Evolutionary conservation across 2,888 invertebrate species (phyloP).

Genomic region (Hipparchia semele): DNA sequence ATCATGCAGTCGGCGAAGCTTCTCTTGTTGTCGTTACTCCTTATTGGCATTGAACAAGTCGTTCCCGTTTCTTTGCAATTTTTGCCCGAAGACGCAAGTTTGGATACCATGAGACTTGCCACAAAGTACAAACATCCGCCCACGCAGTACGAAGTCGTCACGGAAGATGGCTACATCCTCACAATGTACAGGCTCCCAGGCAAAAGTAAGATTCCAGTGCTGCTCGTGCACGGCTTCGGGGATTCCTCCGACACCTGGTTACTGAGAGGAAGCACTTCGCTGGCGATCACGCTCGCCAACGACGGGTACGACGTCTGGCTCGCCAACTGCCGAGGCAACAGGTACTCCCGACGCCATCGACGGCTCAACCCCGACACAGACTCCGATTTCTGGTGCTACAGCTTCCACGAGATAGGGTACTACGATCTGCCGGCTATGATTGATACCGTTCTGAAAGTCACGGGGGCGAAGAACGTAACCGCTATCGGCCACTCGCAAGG

Average conservation of each 20-base stretch:
- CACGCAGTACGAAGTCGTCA: slow-evolving; percentile 43
- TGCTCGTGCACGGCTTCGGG: slow-evolving; percentile 48
- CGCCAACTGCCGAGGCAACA: slow-evolving; percentile 80
- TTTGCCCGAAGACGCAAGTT: background rate
- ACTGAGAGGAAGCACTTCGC: slow-evolving; percentile 46
- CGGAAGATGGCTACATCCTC: slow-evolving; percentile 53
- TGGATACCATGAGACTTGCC: slow-evolving; percentile 42
- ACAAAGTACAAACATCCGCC: slow-evolving; percentile 42
- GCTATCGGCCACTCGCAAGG: slow-evolving; percentile 57
- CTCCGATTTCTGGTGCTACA: slow-evolving; percentile 73
- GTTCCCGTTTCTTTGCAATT: background rate
- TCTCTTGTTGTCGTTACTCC: background rate
- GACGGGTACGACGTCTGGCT: slow-evolving; percentile 58
- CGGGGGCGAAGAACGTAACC: slow-evolving; percentile 66
- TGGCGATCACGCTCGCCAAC: slow-evolving; percentile 44
- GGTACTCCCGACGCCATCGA: slow-evolving; percentile 79
- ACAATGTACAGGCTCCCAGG: slow-evolving; percentile 47
- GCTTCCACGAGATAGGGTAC: slow-evolving; percentile 86
- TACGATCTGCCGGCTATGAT: slow-evolving; percentile 86
- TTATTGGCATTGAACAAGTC: background rate
- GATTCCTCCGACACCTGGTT: slow-evolving; percentile 49
- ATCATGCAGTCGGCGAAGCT: background rate
- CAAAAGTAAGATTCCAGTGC: slow-evolving; percentile 40
- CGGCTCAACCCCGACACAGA: slow-evolving; percentile 56
- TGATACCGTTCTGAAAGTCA: slow-evolving; percentile 60